Base-by-base conservation (phyloP, 2,113 vertebrate species). In the Dolichallabes microphthalmus region DNA sequence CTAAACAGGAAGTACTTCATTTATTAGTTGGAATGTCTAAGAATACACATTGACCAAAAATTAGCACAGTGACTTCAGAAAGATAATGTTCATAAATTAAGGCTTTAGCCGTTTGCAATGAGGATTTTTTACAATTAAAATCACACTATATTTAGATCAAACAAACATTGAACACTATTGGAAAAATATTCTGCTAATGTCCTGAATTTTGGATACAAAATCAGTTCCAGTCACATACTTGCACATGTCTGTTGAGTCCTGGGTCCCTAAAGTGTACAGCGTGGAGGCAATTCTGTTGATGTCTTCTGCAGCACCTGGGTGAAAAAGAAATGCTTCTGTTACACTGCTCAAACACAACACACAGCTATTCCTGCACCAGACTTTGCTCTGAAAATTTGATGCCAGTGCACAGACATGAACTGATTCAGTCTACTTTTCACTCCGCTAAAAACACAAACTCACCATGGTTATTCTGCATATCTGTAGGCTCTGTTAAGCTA, bases 221-320 rank as follows among this genome's bases (percentile, higher is more conserved):
- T 61, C 19, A 30, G 17, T 39, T 45, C 52, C 15, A 69, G 27
- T 30, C 5, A 71, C 97, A 91, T 97, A 99, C 98, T 98, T 99
- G 98, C 98, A 99, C 93, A 98, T 95, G 89, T 98, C 97, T 80
- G 97, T 98, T 88, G 97, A 97, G 93, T 99, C 98, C 93, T 98
- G 98, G 0, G 98, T 99, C 92, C 98, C 98, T 93, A 99, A 93
- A 22, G 95, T 92, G 93, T 99, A 98, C 71, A 99, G 93, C 15
- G 97, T 97, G 88, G 98, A 98, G 83, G 97, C 96, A 92, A 99
- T 99, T 96, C 97, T 98, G 95, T 98, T 99, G 94, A 97, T 98
- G 93, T 98, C 97, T 82, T 99, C 98, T 4, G 98, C 97, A 91
- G 96, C 96, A 93, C 94, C 98, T 99, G 86, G 68, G 84, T 19